Conservation (phyloP, 2,888 invertebrate genomes). For the Netelia melanura region DNA sequence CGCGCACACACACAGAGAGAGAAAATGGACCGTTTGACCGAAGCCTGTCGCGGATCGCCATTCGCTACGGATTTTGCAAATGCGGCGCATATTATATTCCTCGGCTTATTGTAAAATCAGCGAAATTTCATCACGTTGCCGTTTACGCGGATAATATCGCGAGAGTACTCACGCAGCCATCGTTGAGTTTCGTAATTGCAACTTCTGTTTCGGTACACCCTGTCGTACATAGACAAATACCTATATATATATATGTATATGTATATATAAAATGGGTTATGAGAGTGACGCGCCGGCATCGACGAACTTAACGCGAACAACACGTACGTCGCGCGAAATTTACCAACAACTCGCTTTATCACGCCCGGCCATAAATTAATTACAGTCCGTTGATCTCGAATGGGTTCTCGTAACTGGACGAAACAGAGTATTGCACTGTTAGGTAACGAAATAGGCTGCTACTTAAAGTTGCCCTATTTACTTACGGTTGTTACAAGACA, state of each 20-base stretch:
- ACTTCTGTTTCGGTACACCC: not conserved
- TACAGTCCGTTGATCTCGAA: slow-evolving; percentile 21
- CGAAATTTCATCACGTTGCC: not conserved
- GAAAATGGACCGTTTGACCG: not conserved
- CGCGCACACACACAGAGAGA: too few relatives aligned
- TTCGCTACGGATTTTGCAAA: slow-evolving; percentile 18
- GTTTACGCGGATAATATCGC: not conserved
- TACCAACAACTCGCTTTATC: slow-evolving; percentile 4
- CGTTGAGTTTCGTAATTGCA: not conserved
- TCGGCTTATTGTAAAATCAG: not conserved
- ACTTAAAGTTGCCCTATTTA: not conserved
- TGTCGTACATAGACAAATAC: not conserved
- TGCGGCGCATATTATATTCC: not conserved
- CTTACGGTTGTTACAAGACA: too few relatives aligned
- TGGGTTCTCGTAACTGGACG: slow-evolving; percentile 11
- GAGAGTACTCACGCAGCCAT: not conserved
- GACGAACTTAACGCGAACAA: slow-evolving; percentile 25
- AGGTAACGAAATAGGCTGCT: slow-evolving; percentile 1
- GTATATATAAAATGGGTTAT: not conserved
- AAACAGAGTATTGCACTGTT: slow-evolving; percentile 26
- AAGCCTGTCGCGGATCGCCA: not conserved
- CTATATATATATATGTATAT: too few relatives aligned
- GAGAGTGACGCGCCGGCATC: not conserved
- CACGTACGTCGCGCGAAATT: not conserved
- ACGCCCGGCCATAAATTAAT: slow-evolving; percentile 40